Base-by-base conservation (phyloP, 2,888 invertebrate genomes). In the Epistrophella euchroma region DNA sequence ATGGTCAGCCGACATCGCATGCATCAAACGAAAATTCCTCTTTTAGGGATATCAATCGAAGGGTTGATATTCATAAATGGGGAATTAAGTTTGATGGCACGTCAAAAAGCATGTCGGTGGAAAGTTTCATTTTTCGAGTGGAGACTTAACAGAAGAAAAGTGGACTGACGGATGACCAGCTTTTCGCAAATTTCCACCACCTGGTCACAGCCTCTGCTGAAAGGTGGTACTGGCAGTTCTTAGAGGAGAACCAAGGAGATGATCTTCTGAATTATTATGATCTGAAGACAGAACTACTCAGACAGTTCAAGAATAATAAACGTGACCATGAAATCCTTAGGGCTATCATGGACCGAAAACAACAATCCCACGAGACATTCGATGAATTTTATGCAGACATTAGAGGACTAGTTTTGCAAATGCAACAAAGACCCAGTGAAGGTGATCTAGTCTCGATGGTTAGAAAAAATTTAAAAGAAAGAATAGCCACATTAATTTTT, bases 21-120 rank as follows among this genome's bases (percentile, higher is more conserved):
- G n/a, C 22, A 9, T 6, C 25, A 25, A 7, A 10, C 15, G 7
- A 7, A 7, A 5, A 15, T 2, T 52, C 22, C 10, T 22, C n/a
- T 7, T 25, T 25, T n/a, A 28, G 52, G 4, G 52, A 52, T n/a
- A 52, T 15, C 25, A 28, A 52, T 7, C 15, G 52, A 52, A 25
- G 25, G 25, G 7, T 52, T 52, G 52, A 52, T 15, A n/a, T 66
- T 15, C 50, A 47, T 47, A 52, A 52, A 15, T 70, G 70, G 70
- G 70, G 70, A n/a, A n/a, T 70, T 1, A 70, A 55, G 11, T 70
- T 70, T 52, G 52, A 70, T 5, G 32, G 32, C 9, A 5, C 32
- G 32, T 32, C 32, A 32, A 32, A 32, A 32, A 5, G 32, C 32
- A 32, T 70, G 52, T 17, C 52, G 0, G 70, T 55, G 0, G 52